Base-by-base conservation (phyloP, 2,888 invertebrate species). In the Chrysopilus asiliformis region DNA sequence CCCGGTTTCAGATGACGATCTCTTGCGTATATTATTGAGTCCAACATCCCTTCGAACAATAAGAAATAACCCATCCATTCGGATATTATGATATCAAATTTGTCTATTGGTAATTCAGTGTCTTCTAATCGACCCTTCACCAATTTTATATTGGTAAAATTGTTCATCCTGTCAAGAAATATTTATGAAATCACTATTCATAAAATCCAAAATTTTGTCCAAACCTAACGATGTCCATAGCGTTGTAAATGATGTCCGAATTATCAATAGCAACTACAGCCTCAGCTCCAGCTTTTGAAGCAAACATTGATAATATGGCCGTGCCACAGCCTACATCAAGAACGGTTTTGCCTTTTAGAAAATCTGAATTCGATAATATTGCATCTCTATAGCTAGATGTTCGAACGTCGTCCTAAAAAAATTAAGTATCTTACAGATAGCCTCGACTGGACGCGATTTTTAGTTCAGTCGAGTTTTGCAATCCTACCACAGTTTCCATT, bases 11-110 rank as follows among this genome's bases (percentile, higher is more conserved):
- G 69, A 58, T 77, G 83, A 47, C 78, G 74, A 50, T 94, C 80
- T 50, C 91, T 72, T 0, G 90, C 89, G 59, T 81, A 82, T 44
- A 97, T 76, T 9, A 95, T 80, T 55, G 89, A 87, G 55, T 94
- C 93, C 40, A 95, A 58, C 95, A 97, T 97, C 29, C 90, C 93
- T 67, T 97, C 95, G 60, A 89, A 95, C 2, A 95, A 64, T 26
- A 97, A 67, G 58, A 95, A 94, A 59, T 97, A 97, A 1, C 95
- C 95, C 95, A 97, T 97, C 93, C 94, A 97, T 60, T 97, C 95
- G 0, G 94, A 94, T 3, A 97, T 78, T 46, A 97, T 87, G 4
- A 93, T 75, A 58, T 97, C 94, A 24, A 84, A 82, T 60, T 82
- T 78, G 37, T 79, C 75, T 7, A 54, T 47, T 2, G 83, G 82